Percentiles rank a stretch among this genome's conserved stretches.
Evolutionary conservation across 1,140 invertebrate genomes (phyloP).

Genomic region (Panulirus ornatus): DNA sequence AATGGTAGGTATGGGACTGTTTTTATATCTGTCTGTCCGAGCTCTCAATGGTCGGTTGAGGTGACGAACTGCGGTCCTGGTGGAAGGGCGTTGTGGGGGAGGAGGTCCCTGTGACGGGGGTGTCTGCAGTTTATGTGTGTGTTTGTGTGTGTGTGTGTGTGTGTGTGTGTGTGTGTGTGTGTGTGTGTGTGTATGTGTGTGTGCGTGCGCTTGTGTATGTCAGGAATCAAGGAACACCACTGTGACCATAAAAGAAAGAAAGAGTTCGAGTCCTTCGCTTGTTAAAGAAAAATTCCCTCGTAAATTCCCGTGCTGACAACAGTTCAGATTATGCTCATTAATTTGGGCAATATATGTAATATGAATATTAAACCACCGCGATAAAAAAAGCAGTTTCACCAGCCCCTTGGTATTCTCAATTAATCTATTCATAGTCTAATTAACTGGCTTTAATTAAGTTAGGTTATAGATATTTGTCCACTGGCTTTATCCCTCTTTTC

Average conservation of each 20-base stretch:
- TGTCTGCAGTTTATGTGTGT: too few relatives aligned
- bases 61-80: too few relatives aligned
- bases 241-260: too few relatives aligned
- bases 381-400: neutral
- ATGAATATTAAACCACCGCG: neutral
- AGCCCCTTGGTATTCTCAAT: neutral
- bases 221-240: too few relatives aligned
- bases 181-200: too few relatives aligned
- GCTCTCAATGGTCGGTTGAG: too few relatives aligned
- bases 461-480: neutral
- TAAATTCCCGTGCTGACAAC: neutral
- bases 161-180: neutral
- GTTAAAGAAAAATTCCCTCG: neutral
- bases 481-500: neutral
- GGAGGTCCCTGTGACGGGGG: too few relatives aligned
- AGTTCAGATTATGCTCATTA: neutral
- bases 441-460: neutral
- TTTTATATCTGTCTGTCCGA: too few relatives aligned
- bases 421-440: slow-evolving; percentile 22
- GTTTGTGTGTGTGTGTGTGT: neutral
- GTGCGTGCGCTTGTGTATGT: too few relatives aligned
- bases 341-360: neutral
- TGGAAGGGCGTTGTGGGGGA: too few relatives aligned
- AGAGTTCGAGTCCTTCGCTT: too few relatives aligned
- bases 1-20: too few relatives aligned